Conservation (phyloP, 1,140 invertebrate genomes). For the Ectropis grisescens region DNA sequence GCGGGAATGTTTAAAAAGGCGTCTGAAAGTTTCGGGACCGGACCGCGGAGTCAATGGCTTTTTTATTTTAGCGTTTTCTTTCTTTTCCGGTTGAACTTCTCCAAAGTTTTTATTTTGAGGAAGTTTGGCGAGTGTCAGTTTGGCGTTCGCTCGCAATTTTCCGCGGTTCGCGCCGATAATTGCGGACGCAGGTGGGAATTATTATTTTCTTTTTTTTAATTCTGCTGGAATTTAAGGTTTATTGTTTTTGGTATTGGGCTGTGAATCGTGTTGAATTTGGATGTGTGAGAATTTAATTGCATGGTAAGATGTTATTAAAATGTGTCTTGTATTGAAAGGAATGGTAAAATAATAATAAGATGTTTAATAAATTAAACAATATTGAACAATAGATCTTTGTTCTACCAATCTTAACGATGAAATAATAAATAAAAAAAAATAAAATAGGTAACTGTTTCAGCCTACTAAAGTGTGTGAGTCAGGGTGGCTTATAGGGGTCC, state of each 20-base stretch:
- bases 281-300: no score
- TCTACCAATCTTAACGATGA: no score
- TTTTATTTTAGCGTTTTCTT: slow-evolving; percentile 65
- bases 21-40: slow-evolving; percentile 49
- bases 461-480: no score
- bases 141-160: slow-evolving; percentile 58
- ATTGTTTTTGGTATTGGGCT: slow-evolving; percentile 14
- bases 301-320: no score
- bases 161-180: slow-evolving; percentile 59
- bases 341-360: no score
- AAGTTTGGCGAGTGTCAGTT: slow-evolving; percentile 63
- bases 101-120: slow-evolving; percentile 57
- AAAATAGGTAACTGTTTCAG: no score
- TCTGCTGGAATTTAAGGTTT: slow-evolving; percentile 23
- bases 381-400: no score
- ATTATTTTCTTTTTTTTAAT: slow-evolving; percentile 31
- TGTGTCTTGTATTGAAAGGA: no score
- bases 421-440: no score
- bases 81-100: slow-evolving; percentile 64
- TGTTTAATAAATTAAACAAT: no score
- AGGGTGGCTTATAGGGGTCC: no score
- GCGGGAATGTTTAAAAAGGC: slow-evolving; percentile 47
- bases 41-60: slow-evolving; percentile 61
- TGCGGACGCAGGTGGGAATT: slow-evolving; percentile 50
- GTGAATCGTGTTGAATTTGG: not conserved